A percentile compares a stretch with the other conserved stretches of the same genome.
Evolutionary conservation across 1,140 invertebrate species (phyloP).

Genomic region (Nilaparvata lugens): DNA sequence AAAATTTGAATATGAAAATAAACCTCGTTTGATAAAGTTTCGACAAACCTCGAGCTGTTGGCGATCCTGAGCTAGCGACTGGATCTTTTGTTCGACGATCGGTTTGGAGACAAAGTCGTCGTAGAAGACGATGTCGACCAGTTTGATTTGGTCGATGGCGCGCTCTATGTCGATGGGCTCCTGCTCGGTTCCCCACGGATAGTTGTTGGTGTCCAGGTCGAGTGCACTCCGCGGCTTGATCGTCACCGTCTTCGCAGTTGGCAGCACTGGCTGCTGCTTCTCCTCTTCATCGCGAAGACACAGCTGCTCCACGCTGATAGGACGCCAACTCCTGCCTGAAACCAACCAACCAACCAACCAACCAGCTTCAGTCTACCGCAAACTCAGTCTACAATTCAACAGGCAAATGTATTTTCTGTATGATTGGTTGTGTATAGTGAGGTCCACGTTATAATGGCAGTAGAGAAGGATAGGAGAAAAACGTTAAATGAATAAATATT

Average conservation of each 20-base stretch:
- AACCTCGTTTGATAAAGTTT: no score
- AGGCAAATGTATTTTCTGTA: no score
- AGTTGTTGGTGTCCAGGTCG: slow-evolving; percentile 21
- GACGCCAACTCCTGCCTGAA: neutral
- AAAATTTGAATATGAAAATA: no score
- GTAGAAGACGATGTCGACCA: slow-evolving; percentile 59
- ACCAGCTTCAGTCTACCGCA: no score
- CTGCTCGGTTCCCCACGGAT: slow-evolving; percentile 43
- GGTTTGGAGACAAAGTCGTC: slow-evolving; percentile 42
- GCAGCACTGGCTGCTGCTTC: neutral
- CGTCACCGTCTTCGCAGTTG: neutral
- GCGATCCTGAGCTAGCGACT: no score
- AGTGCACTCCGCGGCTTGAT: slow-evolving; percentile 9
- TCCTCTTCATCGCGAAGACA: neutral
- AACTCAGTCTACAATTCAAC: no score
- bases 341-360: neutral
- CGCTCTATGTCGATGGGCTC: slow-evolving; percentile 56
- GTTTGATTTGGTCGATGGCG: slow-evolving; percentile 44
- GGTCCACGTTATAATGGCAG: no score
- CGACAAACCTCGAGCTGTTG: no score
- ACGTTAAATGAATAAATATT: no score
- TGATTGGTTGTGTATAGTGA: no score
- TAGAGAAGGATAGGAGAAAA: no score
- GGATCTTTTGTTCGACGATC: no score
- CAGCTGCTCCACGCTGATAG: slow-evolving; percentile 29